Base-by-base conservation (phyloP, 2,888 invertebrate genomes). In the Lydus trimaculatus region DNA sequence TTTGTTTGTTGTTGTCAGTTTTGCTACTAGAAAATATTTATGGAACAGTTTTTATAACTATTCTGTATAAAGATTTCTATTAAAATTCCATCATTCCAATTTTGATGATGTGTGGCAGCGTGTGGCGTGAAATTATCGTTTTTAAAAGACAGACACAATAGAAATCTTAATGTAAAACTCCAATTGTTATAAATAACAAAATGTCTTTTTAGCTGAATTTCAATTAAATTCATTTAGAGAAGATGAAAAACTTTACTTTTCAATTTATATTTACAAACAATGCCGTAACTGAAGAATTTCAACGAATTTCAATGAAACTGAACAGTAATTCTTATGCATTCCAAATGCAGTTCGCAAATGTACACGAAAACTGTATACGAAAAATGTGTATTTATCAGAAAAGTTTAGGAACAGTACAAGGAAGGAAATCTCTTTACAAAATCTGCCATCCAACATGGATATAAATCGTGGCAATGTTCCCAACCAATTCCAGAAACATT, bases 101-200 rank as follows among this genome's bases (percentile, higher is more conserved):
- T 48, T 48, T 48, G 48, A 48, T 48, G 48, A 48, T 48, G 48
- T 48, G 20, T 48, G 48, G 48, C 20, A 20, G 48, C 20, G 48
- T 48, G 48, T 48, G 48, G 48, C 48, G 48, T 48, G 48, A 48
- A 48, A 48, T 48, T 48, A 20, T 48, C 48, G 20, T 48, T 48
- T 48, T 48, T 48, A 48, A 48, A 20, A 48, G 20, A 9, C 48
- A 48, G 11, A 11, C 48, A 48, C 48, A 48, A 48, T 48, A 48
- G 48, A 48, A 48, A 20, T 48, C 11, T 48, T 20, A 48, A 11
- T 48, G 11, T 20, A 20, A 20, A 17, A 20, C 8, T 48, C 2
- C 20, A 48, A 48, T 43, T 43, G 43, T 43, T 43, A 13, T 17
- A 43, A 43, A 43, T 43, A 43, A n/a, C 17, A 43, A n/a, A 43